Base-by-base conservation (phyloP, 2,113 vertebrate genomes). In the Neolamprologus cancellatus region DNA sequence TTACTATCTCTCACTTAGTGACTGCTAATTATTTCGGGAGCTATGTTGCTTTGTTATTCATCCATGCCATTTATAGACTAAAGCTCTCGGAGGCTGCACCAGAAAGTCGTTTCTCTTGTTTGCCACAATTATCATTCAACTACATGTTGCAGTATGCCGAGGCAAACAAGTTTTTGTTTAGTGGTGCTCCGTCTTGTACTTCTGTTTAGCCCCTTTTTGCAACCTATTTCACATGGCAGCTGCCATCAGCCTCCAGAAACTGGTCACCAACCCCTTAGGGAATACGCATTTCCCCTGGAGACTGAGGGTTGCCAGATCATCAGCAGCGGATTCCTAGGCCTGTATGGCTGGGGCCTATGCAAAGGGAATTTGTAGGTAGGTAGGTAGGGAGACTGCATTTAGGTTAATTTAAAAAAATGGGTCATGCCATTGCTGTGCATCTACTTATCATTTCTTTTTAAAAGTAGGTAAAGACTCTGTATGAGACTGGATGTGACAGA, bases 401-500 rank as follows among this genome's bases (percentile, higher is more conserved):
- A 76, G 23, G 3, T 44, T 46, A 18, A 28, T 74, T 4, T 0
- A 18, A 69, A 32, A 57, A 69, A 23, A 32, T 23, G 17, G 23
- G 53, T 85, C 36, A 52, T 9, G 28, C 13, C 30, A 81, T 50
- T 66, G 3, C 9, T 20, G 55, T 32, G 17, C 12, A 76, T 8
- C 69, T 76, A 74, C 20, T 81, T 48, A 48, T 78, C 17, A 5
- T 36, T 55, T 28, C 6, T n/a, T 64, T 84, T 87, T 41, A 64
- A 79, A 79, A 84, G 79, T 88, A 90, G 88, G 81, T 86, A 88
- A 59, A 18, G 78, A 50, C 34, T 85, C 82, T 23, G 12, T 83
- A 18, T 71, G 13, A 81, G 39, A 92, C 54, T 84, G 41, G 32
- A 81, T 66, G 81, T 84, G 93, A 90, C 89, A 87, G 86, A 93